These are phyloP conservation scores for Ruditapes philippinarum DNA, from an alignment of 1,140 invertebrate species.

Conservation along the genomic window DNA sequence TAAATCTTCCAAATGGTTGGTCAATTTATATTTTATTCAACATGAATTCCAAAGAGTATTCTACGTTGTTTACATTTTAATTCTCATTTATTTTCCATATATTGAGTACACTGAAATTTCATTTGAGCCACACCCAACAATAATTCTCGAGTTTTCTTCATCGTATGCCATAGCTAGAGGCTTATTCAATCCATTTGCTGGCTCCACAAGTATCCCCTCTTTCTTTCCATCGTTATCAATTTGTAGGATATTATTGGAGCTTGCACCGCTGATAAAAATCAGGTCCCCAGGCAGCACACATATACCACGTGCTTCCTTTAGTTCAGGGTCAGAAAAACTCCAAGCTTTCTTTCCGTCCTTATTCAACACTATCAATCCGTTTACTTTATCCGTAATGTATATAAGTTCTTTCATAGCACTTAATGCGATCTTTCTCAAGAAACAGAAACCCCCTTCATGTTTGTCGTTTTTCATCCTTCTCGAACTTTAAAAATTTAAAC, in stretches of 20 bases:
- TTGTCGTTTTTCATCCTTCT: slow-evolving; percentile 3
- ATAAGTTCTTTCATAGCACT: slow-evolving; percentile 13
- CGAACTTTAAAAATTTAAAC: neutral
- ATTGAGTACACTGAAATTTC: slow-evolving; percentile 3
- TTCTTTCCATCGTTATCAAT: neutral
- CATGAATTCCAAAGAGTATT: no score
- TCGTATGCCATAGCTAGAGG: neutral
- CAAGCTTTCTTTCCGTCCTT: neutral
- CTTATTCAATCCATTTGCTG: neutral
- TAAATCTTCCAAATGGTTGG: no score
- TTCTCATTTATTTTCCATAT: neutral
- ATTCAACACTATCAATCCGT: neutral
- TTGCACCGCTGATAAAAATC: neutral
- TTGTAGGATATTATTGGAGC: neutral
- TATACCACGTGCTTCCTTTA: slow-evolving; percentile 6
- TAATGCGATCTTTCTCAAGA: neutral
- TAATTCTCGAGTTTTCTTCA: neutral
- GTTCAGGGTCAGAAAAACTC: slow-evolving; percentile 17
- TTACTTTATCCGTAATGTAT: neutral
- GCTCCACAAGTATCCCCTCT: neutral
- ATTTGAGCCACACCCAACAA: slow-evolving; percentile 17
- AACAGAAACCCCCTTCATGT: neutral
- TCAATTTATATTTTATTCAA: no score
- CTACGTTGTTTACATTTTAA: no score
- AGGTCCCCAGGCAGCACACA: slow-evolving; percentile 7